Conservation (phyloP, 1,140 invertebrate species). For the Eupristina koningsbergeri region DNA sequence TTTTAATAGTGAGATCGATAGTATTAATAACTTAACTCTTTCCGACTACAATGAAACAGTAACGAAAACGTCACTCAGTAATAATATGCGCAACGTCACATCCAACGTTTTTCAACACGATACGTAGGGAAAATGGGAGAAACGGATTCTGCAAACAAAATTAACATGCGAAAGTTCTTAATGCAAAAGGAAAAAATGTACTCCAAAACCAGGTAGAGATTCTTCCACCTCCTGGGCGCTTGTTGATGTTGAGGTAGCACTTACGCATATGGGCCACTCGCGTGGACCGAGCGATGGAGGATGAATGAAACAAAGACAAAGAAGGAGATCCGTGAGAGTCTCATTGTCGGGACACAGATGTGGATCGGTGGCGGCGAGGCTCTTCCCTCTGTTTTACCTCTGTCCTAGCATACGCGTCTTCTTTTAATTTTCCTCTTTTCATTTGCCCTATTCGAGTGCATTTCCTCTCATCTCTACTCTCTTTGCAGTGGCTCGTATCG, state of each 20-base stretch:
- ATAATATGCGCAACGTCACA: not conserved
- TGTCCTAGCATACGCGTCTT: conserved; percentile 15
- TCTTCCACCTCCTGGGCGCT: no score
- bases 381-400: not conserved
- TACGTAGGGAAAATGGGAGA: not conserved
- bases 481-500: not conserved
- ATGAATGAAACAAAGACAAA: not conserved
- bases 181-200: not conserved
- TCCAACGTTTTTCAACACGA: not conserved
- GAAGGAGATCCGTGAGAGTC: conserved; percentile 49
- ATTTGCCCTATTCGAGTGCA: conserved; percentile 40
- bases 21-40: not conserved
- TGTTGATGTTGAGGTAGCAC: no score
- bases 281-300: not conserved
- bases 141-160: not conserved
- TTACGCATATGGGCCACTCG: no score
- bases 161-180: not conserved
- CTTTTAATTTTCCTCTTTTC: conserved; percentile 61
- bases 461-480: not conserved
- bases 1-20: not conserved
- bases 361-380: conserved; percentile 59
- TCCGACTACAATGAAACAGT: not conserved
- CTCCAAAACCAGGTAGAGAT: not conserved
- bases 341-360: conserved; percentile 59
- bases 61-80: not conserved